Percentiles rank a stretch among this genome's conserved stretches.
Evolutionary conservation across 1,140 invertebrate species (phyloP).

Genomic region (Drosophila repletoides): DNA sequence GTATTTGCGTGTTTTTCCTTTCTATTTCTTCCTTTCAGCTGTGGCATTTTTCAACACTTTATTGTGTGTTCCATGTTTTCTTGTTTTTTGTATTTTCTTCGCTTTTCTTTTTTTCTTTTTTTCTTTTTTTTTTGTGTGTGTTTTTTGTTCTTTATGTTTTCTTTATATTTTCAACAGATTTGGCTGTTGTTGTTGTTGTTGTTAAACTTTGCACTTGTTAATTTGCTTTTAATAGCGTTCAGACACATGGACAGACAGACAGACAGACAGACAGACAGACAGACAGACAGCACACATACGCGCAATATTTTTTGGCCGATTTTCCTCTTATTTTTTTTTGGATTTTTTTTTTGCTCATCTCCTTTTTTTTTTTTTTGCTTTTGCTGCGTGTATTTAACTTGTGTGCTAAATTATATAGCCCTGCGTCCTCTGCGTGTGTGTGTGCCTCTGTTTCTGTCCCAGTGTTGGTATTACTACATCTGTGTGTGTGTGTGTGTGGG

Average conservation of each 20-base stretch:
- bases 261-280: conserved; percentile 1
- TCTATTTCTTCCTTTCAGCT: conserved; percentile 26
- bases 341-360: conserved; percentile 26
- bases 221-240: conserved; percentile 63
- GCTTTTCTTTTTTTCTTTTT: conserved; percentile 7
- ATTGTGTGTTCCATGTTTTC: conserved; percentile 52
- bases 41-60: conserved; percentile 74
- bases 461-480: conserved; percentile 19
- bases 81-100: conserved; percentile 10
- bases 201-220: conserved; percentile 56
- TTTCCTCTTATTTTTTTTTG: conserved; percentile 4
- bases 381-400: conserved; percentile 62
- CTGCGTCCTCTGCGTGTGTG: conserved; percentile 53
- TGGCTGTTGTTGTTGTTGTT: neutral
- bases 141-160: neutral
- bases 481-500: conserved; percentile 25
- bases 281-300: neutral
- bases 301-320: conserved; percentile 39
- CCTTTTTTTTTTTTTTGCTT: conserved; percentile 27
- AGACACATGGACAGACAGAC: conserved; percentile 18
- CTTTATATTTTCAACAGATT: too few relatives aligned
- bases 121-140: neutral
- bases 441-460: conserved; percentile 30
- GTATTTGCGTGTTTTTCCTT: conserved; percentile 59
- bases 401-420: conserved; percentile 74